Evolutionary conservation across 2,888 invertebrate genomes (phyloP).

Genomic region (Hofmannophila pseudospretella): DNA sequence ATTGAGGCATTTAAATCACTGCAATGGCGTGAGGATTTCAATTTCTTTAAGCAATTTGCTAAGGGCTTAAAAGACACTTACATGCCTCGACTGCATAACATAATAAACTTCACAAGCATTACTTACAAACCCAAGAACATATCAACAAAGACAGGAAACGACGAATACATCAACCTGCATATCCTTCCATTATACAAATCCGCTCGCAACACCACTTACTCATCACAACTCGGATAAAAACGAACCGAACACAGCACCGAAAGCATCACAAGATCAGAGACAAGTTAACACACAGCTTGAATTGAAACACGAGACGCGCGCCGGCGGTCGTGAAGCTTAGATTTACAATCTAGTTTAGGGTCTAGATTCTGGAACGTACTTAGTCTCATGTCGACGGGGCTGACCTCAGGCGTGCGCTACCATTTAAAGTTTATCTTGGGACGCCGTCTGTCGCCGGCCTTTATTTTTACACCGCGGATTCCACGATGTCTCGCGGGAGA

Average conservation of each 20-base stretch:
- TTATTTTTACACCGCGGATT: conserved; percentile 71
- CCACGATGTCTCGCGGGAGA: conserved; percentile 37
- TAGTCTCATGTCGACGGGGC: conserved; percentile 65
- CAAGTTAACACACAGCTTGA: conserved; percentile 15
- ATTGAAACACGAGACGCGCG: conserved; percentile 30
- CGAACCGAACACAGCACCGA: background rate
- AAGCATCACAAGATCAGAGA: conserved; percentile 12
- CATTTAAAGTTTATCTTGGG: conserved; percentile 74
- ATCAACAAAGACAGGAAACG: conserved; percentile 48
- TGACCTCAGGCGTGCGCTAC: conserved; percentile 61
- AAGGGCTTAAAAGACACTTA: no score
- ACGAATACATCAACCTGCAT: conserved; percentile 45
- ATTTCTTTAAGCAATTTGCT: no score
- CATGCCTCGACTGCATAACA: no score
- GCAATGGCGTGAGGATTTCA: no score
- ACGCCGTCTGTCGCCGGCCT: conserved; percentile 69
- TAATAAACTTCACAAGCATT: conserved; percentile 12
- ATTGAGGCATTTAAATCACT: no score
- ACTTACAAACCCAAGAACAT: conserved; percentile 27
- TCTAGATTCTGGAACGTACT: conserved; percentile 54
- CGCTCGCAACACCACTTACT: conserved; percentile 31
- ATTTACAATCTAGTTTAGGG: conserved; percentile 47
- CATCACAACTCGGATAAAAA: conserved; percentile 12
- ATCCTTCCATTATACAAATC: conserved; percentile 43
- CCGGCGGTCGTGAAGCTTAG: conserved; percentile 30